A percentile compares a stretch with the other conserved stretches of the same genome.
phyloP scores from a whole-genome alignment of 1,140 invertebrate genomes.

The Drosophila funebris region DNA sequence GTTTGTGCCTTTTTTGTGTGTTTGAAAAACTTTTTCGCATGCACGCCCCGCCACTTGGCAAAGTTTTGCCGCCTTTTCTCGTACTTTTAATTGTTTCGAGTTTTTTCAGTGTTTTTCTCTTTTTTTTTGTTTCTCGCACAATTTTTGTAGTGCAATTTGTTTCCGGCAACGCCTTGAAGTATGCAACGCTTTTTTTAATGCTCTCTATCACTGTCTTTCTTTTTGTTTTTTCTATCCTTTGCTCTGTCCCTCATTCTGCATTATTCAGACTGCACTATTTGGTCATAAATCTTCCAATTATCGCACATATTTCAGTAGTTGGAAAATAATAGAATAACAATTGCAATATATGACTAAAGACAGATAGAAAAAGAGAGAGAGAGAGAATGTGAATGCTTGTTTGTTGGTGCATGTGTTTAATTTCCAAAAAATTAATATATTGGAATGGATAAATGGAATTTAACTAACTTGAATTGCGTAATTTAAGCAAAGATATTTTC shows the following conservation, averaged over 20 bases:
- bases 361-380: too few relatives aligned
- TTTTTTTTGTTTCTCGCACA: neutral
- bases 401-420: too few relatives aligned
- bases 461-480: too few relatives aligned
- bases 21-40: slow-evolving; percentile 65
- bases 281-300: slow-evolving; percentile 35
- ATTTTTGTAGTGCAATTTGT: slow-evolving; percentile 46
- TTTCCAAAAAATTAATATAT: too few relatives aligned
- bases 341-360: neutral
- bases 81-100: slow-evolving; percentile 70
- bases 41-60: slow-evolving; percentile 51
- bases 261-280: neutral
- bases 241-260: slow-evolving; percentile 20
- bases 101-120: slow-evolving; percentile 28
- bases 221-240: neutral
- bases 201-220: neutral
- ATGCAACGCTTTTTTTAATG: slow-evolving; percentile 33
- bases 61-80: slow-evolving; percentile 42
- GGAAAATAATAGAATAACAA: neutral
- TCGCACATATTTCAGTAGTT: neutral
- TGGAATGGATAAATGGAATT: too few relatives aligned
- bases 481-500: too few relatives aligned
- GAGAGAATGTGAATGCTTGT: too few relatives aligned
- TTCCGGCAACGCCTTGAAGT: slow-evolving; percentile 49
- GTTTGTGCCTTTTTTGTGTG: slow-evolving; percentile 20